Conservation (phyloP, 2,888 invertebrate species). For the Onthophagus sagittarius region DNA sequence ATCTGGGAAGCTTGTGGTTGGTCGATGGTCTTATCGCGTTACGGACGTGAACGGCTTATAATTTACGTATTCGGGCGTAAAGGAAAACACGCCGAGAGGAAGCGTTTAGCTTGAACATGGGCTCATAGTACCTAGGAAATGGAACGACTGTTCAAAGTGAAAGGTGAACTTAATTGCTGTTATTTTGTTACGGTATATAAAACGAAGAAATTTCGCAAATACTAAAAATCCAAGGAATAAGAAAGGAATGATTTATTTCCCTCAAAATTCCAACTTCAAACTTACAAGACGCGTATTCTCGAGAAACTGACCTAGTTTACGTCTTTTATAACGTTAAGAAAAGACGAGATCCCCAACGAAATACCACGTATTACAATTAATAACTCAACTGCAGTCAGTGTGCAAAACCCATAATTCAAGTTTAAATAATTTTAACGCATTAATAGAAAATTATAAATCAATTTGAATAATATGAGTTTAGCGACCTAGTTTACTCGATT, state of each 20-base stretch:
- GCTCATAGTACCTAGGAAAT: not conserved
- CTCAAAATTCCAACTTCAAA: too few relatives aligned
- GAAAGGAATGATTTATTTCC: too few relatives aligned
- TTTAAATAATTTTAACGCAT: too few relatives aligned
- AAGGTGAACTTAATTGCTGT: not conserved
- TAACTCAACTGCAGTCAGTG: too few relatives aligned
- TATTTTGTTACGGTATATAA: not conserved
- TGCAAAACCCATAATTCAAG: too few relatives aligned
- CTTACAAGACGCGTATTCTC: too few relatives aligned
- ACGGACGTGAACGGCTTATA: not conserved
- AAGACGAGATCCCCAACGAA: too few relatives aligned
- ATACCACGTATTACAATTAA: too few relatives aligned
- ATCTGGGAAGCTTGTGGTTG: not conserved
- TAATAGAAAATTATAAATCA: too few relatives aligned
- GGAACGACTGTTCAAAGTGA: not conserved
- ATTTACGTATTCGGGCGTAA: not conserved
- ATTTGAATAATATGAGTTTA: not conserved
- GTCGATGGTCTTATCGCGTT: not conserved
- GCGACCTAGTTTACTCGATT: not conserved
- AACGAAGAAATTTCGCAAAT: not conserved
- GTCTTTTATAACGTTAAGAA: too few relatives aligned
- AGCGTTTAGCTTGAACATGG: not conserved
- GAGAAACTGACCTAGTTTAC: too few relatives aligned
- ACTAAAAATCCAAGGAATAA: too few relatives aligned
- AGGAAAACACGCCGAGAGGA: not conserved